These are phyloP conservation scores for Plumapathes pennacea DNA, from an alignment of 92 coral and sea anemone species.

Conservation along the genomic window DNA sequence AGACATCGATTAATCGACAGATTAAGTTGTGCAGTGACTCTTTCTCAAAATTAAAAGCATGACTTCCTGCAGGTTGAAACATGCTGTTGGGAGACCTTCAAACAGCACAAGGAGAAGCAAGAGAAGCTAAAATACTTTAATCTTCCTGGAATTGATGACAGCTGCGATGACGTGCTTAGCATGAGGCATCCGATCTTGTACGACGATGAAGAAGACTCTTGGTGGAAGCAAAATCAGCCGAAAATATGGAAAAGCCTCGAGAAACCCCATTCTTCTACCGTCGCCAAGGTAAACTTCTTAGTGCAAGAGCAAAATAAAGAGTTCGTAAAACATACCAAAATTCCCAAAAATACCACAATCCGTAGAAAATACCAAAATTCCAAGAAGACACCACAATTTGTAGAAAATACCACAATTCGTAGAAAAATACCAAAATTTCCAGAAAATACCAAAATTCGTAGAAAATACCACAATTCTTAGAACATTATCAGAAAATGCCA, in stretches of 20 bases:
- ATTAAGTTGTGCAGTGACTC: background rate
- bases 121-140: conserved; percentile 85
- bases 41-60: too few species aligned
- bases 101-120: conserved; percentile 94
- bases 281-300: conserved; percentile 77
- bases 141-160: conserved; percentile 67
- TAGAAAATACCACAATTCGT: too few species aligned
- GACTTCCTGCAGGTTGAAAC: conserved; percentile 67
- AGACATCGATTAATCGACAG: background rate
- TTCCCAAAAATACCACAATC: too few species aligned
- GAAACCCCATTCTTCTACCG: conserved; percentile 84
- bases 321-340: too few species aligned
- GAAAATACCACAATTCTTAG: too few species aligned
- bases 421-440: too few species aligned
- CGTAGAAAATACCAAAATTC: too few species aligned
- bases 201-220: conserved; percentile 69
- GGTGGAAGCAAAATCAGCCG: conserved; percentile 83
- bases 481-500: too few species aligned
- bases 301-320: too few species aligned
- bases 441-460: too few species aligned
- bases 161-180: conserved; percentile 21
- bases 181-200: conserved; percentile 54
- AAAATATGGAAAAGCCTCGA: conserved; percentile 85
- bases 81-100: conserved; percentile 96
- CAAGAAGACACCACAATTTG: too few species aligned